Base-by-base conservation (phyloP, 2,797 vertebrate species). In the Carduelis carduelis region DNA sequence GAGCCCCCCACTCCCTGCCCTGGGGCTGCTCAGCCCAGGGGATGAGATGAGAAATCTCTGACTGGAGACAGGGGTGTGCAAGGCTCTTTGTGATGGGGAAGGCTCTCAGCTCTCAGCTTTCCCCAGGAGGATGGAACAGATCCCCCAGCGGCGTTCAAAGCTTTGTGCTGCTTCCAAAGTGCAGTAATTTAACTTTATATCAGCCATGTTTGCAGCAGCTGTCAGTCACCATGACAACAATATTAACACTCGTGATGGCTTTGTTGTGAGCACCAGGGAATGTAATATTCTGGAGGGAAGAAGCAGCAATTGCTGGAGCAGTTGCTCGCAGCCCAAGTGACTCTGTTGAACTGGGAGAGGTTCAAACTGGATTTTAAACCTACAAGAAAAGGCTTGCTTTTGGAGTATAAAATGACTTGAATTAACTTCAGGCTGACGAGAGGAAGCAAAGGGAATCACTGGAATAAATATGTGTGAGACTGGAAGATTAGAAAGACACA, bases 151-250 rank as follows among this genome's bases (percentile, higher is more conserved):
- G 4, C 11, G 6, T 5, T 74, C 35, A 44, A 13, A 59, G 92
- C 93, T 92, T 24, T 30, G 68, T 4, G 0, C 59, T 2, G 65
- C 72, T 89, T 30, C 85, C 60, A 11, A 83, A 94, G 83, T 55
- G 79, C 86, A 66, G 91, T 27, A 28, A 72, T 88, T 95, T 94
- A 70, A 56, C 86, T 95, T 86, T 41, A 1, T 24, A 77, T 49
- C 92, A 91, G 68, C 81, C 64, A 2, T 83, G 61, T 92, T 91
- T 91, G 91, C 93, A 94, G 96, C 93, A 91, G 96, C 94, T 91
- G 95, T 78, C 97, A 96, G 91, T 97, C 96, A 97, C 87, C 47
- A 41, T 60, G 43, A 90, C 96, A 93, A 69, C 92, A 94, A 69
- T 76, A 95, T 93, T 95, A 95, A 81, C 89, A n/a, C 87, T 81